phyloP scores from a whole-genome alignment of 2,113 vertebrate species.

The Coryphaenoides rupestris region DNA sequence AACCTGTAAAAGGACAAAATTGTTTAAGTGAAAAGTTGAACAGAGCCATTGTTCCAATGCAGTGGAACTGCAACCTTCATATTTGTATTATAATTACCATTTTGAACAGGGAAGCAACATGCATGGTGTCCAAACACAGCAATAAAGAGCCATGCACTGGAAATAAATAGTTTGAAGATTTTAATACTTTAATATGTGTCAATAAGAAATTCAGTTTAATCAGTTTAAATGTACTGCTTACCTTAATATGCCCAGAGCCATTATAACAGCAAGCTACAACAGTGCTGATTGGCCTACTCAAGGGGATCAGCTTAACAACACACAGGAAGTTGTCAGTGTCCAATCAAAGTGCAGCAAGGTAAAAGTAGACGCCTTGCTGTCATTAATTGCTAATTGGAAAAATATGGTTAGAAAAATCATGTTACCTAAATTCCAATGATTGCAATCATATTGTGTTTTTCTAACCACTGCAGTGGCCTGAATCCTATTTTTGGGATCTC shows the following conservation, averaged over 20 bases:
- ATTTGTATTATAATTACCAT: conserved; percentile 14
- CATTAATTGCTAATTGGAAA: conserved; percentile 22
- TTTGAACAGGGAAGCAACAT: conserved; percentile 18
- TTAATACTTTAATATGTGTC: neutral
- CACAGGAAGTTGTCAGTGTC: conserved; percentile 6
- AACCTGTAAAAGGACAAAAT: conserved; percentile 3
- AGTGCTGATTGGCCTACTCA: neutral
- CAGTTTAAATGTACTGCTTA: neutral
- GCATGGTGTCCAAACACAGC: conserved; percentile 26
- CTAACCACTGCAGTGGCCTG: too few species aligned
- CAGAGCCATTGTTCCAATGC: too few species aligned
- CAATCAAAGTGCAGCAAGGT: conserved; percentile 21
- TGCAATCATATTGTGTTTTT: too few species aligned
- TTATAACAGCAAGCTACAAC: conserved; percentile 33
- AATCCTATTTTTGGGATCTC: too few species aligned
- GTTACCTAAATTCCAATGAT: neutral
- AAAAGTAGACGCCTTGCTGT: conserved; percentile 31
- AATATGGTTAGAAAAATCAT: neutral
- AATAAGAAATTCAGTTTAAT: neutral
- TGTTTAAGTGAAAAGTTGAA: too few species aligned
- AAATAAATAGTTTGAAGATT: neutral
- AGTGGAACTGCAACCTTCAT: neutral
- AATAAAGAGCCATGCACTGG: conserved; percentile 36
- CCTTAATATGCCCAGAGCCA: conserved; percentile 28
- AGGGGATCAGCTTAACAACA: conserved; percentile 21